phyloP scores from a whole-genome alignment of 2,797 vertebrate species.

The Luscinia luscinia region DNA sequence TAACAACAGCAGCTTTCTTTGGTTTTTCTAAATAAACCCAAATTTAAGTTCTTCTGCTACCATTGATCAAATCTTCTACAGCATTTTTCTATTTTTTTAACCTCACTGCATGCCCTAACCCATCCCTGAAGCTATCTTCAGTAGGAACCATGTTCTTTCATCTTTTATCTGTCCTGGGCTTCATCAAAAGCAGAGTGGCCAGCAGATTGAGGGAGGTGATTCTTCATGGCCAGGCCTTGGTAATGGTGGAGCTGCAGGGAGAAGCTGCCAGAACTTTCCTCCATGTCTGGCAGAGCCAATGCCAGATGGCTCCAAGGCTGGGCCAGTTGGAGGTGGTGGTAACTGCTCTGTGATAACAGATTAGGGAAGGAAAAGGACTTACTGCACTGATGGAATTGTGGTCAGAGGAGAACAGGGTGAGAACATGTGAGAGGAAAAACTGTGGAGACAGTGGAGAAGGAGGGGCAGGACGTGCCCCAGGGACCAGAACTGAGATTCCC shows the following conservation, averaged over 20 bases:
- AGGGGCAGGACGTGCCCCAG: neutral
- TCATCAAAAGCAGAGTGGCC: neutral
- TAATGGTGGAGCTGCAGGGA: neutral
- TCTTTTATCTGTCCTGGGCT: neutral
- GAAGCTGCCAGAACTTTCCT: neutral
- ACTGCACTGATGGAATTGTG: neutral
- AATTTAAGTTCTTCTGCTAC: neutral
- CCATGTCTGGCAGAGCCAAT: neutral
- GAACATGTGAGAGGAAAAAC: neutral
- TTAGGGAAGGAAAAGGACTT: neutral
- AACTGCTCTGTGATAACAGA: neutral
- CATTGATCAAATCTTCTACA: neutral
- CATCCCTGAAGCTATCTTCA: neutral
- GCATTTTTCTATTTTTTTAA: no score
- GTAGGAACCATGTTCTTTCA: neutral
- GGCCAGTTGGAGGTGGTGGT: neutral
- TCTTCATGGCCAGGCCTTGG: neutral
- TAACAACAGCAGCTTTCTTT: neutral
- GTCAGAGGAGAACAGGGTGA: neutral
- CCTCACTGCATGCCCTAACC: neutral
- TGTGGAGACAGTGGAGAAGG: neutral
- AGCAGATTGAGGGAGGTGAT: neutral
- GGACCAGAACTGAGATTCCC: rapidly evolving
- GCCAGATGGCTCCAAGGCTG: no score
- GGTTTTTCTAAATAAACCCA: neutral